Evolutionary conservation across 2,113 vertebrate species (phyloP).

Genomic region (Sisor rabdophorus): DNA sequence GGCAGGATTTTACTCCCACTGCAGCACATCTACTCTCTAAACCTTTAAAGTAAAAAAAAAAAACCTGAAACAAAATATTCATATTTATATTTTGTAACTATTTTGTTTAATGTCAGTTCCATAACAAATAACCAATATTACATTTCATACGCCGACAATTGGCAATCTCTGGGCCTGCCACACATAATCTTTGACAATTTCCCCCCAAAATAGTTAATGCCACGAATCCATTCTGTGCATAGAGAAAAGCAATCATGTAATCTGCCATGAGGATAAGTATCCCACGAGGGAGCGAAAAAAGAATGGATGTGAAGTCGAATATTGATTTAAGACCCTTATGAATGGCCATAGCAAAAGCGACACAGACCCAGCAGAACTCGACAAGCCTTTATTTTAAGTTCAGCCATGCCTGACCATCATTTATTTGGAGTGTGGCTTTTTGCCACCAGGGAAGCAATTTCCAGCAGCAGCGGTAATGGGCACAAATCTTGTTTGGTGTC

Average conservation of each 20-base stretch:
- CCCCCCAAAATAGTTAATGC: not conserved
- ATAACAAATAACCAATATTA: not conserved
- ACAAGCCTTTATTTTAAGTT: constrained; percentile 41
- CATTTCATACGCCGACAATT: not conserved
- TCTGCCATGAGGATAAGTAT: constrained; percentile 13
- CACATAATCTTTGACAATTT: no score
- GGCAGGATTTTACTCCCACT: not conserved
- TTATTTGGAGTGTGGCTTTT: constrained; percentile 35
- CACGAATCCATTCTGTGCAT: not conserved
- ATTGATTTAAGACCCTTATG: constrained; percentile 26
- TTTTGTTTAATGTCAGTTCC: not conserved
- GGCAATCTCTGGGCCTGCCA: not conserved
- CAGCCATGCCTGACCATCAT: constrained; percentile 32
- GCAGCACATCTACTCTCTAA: not conserved
- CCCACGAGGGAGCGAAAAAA: not conserved
- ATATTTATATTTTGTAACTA: not conserved
- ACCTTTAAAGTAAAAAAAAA: not conserved
- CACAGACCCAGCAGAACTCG: constrained; percentile 24
- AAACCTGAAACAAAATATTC: not conserved
- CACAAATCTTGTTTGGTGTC: constrained; percentile 38
- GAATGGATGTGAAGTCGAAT: constrained; percentile 23
- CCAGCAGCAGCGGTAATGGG: constrained; percentile 37
- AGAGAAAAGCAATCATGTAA: constrained; percentile 17
- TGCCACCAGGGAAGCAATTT: constrained; percentile 40
- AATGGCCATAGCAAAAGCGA: constrained; percentile 20